Conservation (phyloP, 2,113 vertebrate genomes). For the Oncorhynchus nerka region DNA sequence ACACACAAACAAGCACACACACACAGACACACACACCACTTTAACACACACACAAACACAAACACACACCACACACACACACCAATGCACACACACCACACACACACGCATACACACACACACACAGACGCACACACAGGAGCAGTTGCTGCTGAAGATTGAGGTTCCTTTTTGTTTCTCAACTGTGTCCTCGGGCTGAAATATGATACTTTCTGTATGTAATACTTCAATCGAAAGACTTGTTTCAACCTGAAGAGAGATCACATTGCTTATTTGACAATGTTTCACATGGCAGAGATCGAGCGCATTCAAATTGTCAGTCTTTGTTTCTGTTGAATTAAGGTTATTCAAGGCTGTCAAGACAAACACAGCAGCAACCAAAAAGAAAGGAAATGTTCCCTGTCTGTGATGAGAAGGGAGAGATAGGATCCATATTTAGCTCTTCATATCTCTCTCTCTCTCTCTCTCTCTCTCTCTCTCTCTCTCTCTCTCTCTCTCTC, state of each 20-base stretch:
- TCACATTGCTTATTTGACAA: constrained; percentile 21
- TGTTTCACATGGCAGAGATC: neutral
- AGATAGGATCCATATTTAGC: no score
- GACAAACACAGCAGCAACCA: neutral
- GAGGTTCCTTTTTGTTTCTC: constrained; percentile 47
- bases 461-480: no score
- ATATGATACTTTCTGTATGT: constrained; percentile 31
- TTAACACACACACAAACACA: no score
- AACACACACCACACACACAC: no score
- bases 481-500: neutral
- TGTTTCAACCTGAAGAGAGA: constrained; percentile 31
- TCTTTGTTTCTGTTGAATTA: no score
- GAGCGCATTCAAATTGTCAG: neutral
- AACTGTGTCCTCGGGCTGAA: constrained; percentile 51
- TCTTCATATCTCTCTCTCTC: no score
- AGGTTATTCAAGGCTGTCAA: no score
- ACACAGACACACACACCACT: no score
- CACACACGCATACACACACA: no score
- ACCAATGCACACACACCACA: no score
- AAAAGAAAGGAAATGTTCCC: neutral
- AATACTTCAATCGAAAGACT: constrained; percentile 51
- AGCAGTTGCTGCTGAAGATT: constrained; percentile 12
- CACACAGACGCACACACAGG: no score
- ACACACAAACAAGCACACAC: no score
- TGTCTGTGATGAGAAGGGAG: neutral